These are phyloP conservation scores for Metopolophium dirhodum DNA, from an alignment of 1,140 invertebrate genomes.

Conservation along the genomic window DNA sequence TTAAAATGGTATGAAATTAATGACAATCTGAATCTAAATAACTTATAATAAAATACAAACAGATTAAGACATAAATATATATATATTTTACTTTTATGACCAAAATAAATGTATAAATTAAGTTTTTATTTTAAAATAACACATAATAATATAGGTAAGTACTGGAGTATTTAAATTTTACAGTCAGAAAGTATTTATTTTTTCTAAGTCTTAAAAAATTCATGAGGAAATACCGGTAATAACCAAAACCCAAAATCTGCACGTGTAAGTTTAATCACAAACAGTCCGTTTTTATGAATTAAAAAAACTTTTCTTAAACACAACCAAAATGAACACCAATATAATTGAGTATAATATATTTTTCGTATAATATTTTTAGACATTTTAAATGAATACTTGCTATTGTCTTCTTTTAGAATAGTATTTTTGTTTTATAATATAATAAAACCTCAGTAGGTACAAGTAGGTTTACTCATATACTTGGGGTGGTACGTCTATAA, in stretches of 20 bases:
- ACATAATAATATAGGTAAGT: not conserved
- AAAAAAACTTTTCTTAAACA: not conserved
- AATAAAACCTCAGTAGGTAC: not conserved
- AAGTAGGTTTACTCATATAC: not conserved
- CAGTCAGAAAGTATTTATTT: too few species aligned
- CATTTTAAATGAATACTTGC: not conserved
- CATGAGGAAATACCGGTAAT: too few species aligned
- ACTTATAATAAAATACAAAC: not conserved
- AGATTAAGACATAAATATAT: not conserved
- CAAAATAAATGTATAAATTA: not conserved
- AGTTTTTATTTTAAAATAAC: not conserved
- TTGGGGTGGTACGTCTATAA: not conserved
- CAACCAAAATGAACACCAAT: not conserved
- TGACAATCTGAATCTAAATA: not conserved
- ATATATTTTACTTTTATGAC: not conserved
- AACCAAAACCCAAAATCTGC: too few species aligned
- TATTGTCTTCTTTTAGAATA: not conserved
- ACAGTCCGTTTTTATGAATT: too few species aligned
- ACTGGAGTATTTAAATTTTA: not conserved
- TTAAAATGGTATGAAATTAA: not conserved
- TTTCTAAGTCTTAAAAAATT: too few species aligned
- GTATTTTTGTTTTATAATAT: not conserved
- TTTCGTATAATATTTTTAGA: not conserved
- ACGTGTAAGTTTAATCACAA: too few species aligned
- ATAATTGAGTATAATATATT: not conserved